Percentiles rank a stretch among this genome's conserved stretches.
Conservation (phyloP, 2,888 invertebrate genomes). For the Dioctria rufipes region DNA sequence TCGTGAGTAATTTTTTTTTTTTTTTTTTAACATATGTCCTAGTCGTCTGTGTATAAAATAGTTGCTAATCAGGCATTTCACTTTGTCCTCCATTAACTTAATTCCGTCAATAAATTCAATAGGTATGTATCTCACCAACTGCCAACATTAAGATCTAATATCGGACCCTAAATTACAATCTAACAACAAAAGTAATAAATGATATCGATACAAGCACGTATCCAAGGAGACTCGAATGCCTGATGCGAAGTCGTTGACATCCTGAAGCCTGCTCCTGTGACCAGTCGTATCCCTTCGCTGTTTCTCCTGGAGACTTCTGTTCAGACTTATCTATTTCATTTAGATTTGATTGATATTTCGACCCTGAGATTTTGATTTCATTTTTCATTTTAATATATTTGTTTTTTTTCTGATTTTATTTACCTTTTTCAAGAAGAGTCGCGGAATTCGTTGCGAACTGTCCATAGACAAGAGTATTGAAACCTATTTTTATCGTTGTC, state of each 20-base stretch:
- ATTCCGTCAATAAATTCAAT: conserved; percentile 15
- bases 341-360: conserved; percentile 81
- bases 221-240: neutral
- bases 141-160: conserved; percentile 29
- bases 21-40: neutral
- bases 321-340: conserved; percentile 87
- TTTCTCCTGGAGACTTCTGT: conserved; percentile 79
- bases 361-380: conserved; percentile 72
- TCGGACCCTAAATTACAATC: conserved; percentile 38
- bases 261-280: conserved; percentile 64
- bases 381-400: conserved; percentile 17
- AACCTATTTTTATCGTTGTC: conserved; percentile 63
- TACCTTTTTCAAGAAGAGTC: conserved; percentile 76
- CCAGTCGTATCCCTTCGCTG: conserved; percentile 75
- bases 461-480: conserved; percentile 74
- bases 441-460: conserved; percentile 78
- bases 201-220: conserved; percentile 22
- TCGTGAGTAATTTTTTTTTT: neutral
- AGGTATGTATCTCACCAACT: neutral
- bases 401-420: neutral
- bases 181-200: conserved; percentile 29
- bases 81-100: neutral
- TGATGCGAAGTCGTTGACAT: conserved; percentile 21
- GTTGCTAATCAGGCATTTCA: conserved; percentile 39
- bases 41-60: conserved; percentile 45